Percentiles rank a stretch among this genome's conserved stretches.
Evolutionary conservation across 2,888 invertebrate genomes (phyloP).

Genomic region (Dicyrtomina minuta): DNA sequence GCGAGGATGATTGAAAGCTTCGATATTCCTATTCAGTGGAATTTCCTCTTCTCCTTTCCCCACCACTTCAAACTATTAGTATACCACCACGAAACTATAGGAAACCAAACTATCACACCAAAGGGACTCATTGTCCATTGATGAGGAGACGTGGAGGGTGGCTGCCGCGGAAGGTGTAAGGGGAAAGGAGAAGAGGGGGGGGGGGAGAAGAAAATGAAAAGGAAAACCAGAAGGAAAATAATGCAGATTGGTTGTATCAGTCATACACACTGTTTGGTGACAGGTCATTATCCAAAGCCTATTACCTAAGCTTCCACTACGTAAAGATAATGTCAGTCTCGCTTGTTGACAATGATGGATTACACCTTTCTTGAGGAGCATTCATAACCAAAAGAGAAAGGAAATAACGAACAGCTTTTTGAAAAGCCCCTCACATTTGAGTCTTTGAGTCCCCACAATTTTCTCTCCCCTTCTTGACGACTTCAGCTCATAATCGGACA

Average conservation of each 20-base stretch:
- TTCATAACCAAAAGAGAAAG: slow-evolving; percentile 35
- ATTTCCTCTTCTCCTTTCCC: no score
- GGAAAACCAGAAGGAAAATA: slow-evolving; percentile 1
- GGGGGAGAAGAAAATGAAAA: not conserved
- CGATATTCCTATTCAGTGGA: no score
- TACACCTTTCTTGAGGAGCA: slow-evolving; percentile 45
- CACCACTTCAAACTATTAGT: no score
- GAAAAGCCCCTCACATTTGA: no score
- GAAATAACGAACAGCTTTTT: not conserved
- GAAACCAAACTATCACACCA: no score
- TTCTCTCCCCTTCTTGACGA: no score
- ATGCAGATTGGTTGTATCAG: slow-evolving; percentile 34
- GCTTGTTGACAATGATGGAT: slow-evolving; percentile 53
- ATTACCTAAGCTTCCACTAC: slow-evolving; percentile 23
- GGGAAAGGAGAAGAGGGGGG: not conserved
- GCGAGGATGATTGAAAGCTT: no score
- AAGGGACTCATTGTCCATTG: no score
- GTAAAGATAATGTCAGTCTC: slow-evolving; percentile 50
- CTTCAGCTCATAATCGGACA: no score
- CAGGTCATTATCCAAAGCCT: slow-evolving; percentile 40
- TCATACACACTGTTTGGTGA: slow-evolving; percentile 33
- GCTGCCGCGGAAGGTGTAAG: not conserved
- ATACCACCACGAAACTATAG: no score
- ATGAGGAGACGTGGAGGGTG: not conserved
- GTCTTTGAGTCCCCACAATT: no score